Conservation (phyloP, 2,113 vertebrate species). For the Cepphus grylle region DNA sequence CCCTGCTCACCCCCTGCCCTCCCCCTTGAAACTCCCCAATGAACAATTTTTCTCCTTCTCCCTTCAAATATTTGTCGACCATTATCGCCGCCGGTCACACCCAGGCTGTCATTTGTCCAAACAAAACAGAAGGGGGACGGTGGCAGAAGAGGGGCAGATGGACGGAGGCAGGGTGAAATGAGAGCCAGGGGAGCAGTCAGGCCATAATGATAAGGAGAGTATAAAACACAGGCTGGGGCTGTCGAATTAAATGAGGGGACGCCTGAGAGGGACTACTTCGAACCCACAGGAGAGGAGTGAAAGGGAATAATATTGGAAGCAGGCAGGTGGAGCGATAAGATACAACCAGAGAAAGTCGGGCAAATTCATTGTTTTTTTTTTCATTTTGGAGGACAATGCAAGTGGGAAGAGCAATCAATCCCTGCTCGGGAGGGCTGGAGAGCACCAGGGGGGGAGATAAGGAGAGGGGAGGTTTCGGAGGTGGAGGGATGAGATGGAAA, state of each 20-base stretch:
- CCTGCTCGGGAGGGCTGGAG: neutral
- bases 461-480: neutral
- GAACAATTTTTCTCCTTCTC: conserved; percentile 24
- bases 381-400: neutral
- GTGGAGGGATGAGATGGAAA: neutral
- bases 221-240: conserved; percentile 23
- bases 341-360: neutral
- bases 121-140: neutral
- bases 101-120: conserved; percentile 35
- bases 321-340: conserved; percentile 36
- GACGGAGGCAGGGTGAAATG: neutral
- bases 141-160: neutral
- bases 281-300: neutral
- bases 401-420: neutral
- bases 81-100: conserved; percentile 18
- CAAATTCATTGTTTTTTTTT: neutral
- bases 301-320: neutral
- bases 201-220: conserved; percentile 27
- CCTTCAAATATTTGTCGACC: conserved; percentile 36
- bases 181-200: conserved; percentile 17
- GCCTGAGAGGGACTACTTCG: neutral
- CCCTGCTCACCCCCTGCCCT: neutral
- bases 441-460: neutral
- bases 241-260: neutral
- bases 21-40: neutral